phyloP scores from a whole-genome alignment of 2,113 vertebrate genomes.

The Ondatra zibethicus region DNA sequence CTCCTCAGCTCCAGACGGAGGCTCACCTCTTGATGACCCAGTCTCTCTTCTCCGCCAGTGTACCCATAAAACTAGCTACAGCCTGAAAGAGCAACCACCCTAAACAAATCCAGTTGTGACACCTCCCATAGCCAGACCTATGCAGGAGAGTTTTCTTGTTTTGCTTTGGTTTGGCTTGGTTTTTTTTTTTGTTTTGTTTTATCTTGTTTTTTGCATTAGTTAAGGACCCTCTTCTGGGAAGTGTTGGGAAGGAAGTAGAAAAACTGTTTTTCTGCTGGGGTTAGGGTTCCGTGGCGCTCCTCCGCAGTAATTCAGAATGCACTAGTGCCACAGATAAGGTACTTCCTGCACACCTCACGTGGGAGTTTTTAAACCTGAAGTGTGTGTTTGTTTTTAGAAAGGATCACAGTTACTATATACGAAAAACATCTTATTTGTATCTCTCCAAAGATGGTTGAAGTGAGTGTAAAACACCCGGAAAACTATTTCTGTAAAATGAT shows the following conservation, averaged over 20 bases:
- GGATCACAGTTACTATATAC: slow-evolving; percentile 64
- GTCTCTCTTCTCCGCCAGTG: not conserved
- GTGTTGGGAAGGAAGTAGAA: not conserved
- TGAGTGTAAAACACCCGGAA: slow-evolving; percentile 54
- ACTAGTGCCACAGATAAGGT: slow-evolving; percentile 21
- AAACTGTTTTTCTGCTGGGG: slow-evolving; percentile 24
- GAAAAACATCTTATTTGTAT: slow-evolving; percentile 65
- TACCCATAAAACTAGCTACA: not conserved
- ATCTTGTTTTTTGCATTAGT: not conserved
- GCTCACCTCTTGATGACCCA: not conserved
- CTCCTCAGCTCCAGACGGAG: not conserved
- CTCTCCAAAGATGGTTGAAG: slow-evolving; percentile 46
- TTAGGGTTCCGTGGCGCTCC: slow-evolving; percentile 21
- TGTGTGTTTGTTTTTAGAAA: slow-evolving; percentile 75
- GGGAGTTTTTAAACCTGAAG: slow-evolving; percentile 59
- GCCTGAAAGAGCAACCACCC: not conserved
- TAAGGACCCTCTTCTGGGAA: slow-evolving; percentile 7
- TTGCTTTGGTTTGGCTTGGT: too few relatives aligned
- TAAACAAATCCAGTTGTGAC: not conserved
- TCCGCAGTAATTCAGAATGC: slow-evolving; percentile 35
- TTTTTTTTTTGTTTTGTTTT: too few relatives aligned
- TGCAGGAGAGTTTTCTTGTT: not conserved
- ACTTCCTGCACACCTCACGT: slow-evolving; percentile 23
- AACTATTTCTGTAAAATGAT: slow-evolving; percentile 67
- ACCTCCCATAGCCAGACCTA: not conserved